Base-by-base conservation (phyloP, 2,888 invertebrate genomes). In the Synanthedon vespiformis region DNA sequence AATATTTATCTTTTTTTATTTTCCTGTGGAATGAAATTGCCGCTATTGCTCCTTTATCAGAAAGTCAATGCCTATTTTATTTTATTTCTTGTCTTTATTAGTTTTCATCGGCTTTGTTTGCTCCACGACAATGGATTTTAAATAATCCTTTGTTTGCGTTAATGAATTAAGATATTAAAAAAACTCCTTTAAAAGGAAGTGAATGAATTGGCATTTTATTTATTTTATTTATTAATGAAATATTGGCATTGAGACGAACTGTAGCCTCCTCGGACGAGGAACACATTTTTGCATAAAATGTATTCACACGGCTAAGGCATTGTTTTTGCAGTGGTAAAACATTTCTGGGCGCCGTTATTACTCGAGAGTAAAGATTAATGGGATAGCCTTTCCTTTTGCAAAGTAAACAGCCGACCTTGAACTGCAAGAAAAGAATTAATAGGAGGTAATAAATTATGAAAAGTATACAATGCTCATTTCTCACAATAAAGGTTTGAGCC, bases 21-120 rank as follows among this genome's bases (percentile, higher is more conserved):
- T 62, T 58, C 57, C 56, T 56, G 58, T 55, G 57, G 59, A 57
- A 58, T 57, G 56, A 63, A 67, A 72, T 65, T 65, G 66, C 65
- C 61, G 57, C 61, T 64, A 60, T 67, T 62, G 63, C 65, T 67
- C 61, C 63, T 64, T 66, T 67, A 59, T 67, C 65, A 60, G 65
- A 58, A 70, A 72, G 70, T 63, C 74, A 64, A 65, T 64, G 63
- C 58, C 62, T 65, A 61, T 66, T 68, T 63, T 61, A 58, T 62
- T 62, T 61, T 63, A 55, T 56, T 58, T 60, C 22, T 62, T 56
- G 52, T 58, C 55, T 61, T 63, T 64, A 60, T 61, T 56, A 55
- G 57, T 57, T 61, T 54, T 49, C 48, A 48, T 48, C 48, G 16
- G 48, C 53, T 56, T 58, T 58, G 16, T 55, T 52, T 52, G 50